Base-by-base conservation (phyloP, 2,797 vertebrate species). In the Ara ararauna region DNA sequence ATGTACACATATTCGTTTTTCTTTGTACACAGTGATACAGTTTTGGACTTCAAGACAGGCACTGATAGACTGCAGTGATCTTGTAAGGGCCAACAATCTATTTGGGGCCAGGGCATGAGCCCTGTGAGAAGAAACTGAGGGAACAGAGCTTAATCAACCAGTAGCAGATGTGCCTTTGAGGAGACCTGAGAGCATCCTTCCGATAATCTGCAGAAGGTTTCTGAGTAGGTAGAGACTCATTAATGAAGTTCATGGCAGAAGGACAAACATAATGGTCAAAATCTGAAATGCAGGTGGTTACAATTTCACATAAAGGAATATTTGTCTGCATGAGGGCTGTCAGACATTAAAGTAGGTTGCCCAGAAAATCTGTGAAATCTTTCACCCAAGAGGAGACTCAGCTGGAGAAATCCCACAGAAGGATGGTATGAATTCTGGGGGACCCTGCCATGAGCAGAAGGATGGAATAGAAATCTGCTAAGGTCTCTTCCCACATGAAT, bases 1-100 rank as follows among this genome's bases (percentile, higher is more conserved):
- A 26, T 11, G 26, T 27, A 38, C 1, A 73, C 14, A 20, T 70
- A n/a, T 4, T 32, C 0, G 0, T 17, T 74, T 79, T 64, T 29
- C 10, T 87, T 40, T 11, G 32, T 10, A 15, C 40, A 17, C 32
- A 1, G 14, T 58, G 8, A 40, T 32, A 9, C 11, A 18, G 4
- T 50, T 83, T 58, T 53, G 12, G n/a, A 15, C 10, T 10, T 17
- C 4, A 24, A 62, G 32, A 42, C 53, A 70, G n/a, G 12, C 2
- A 54, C 7, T 6, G 13, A 32, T 17, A 60, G 83, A 36, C 7
- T 38, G 3, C 18, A 67, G 10, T 44, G 7, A 54, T 2, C 8
- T 18, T 18, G 8, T 11, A 78, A 89, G 14, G 16, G 2, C 5
- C 20, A 75, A 30, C 13, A 75, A 51, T 44, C 40, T 44, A 47